These are phyloP conservation scores for Pseudopipra pipra DNA, from an alignment of 2,113 vertebrate species.

Conservation along the genomic window DNA sequence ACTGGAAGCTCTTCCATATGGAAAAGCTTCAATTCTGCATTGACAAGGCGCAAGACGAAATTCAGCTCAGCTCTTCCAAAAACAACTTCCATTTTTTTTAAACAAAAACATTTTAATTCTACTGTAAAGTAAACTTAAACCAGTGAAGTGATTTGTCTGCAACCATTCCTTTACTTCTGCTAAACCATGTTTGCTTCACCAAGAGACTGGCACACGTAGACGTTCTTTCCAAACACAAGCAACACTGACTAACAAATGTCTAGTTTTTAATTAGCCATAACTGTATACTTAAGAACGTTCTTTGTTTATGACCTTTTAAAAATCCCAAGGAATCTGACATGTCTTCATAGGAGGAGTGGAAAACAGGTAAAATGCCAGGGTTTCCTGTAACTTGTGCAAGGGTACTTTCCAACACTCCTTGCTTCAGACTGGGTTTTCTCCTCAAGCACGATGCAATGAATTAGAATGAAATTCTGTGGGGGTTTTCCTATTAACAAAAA, in stretches of 20 bases:
- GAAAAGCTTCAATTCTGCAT: not conserved
- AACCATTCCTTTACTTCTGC: not conserved
- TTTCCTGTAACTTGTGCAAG: conserved; percentile 31
- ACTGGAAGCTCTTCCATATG: not conserved
- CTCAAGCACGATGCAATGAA: not conserved
- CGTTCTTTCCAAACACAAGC: conserved; percentile 64
- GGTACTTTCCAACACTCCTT: conserved; percentile 59
- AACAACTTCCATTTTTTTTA: not conserved
- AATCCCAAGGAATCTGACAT: conserved; percentile 68
- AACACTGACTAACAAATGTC: conserved; percentile 59
- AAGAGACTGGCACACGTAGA: conserved; percentile 39
- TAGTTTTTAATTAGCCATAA: conserved; percentile 68
- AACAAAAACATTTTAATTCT: conserved; percentile 1
- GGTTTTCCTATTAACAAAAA: not conserved
- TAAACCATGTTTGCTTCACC: conserved; percentile 43
- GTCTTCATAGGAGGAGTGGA: conserved; percentile 59
- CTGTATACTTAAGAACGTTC: conserved; percentile 49
- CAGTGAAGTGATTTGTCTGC: not conserved
- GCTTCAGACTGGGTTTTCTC: not conserved
- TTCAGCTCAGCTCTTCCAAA: not conserved
- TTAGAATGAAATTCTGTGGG: not conserved
- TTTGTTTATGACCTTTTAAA: conserved; percentile 65
- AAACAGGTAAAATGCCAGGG: conserved; percentile 65
- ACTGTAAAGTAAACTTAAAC: conserved; percentile 33
- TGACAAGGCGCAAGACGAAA: not conserved